Conservation (phyloP, 23 tunicate species). For the Oikopleura dioica region DNA sequence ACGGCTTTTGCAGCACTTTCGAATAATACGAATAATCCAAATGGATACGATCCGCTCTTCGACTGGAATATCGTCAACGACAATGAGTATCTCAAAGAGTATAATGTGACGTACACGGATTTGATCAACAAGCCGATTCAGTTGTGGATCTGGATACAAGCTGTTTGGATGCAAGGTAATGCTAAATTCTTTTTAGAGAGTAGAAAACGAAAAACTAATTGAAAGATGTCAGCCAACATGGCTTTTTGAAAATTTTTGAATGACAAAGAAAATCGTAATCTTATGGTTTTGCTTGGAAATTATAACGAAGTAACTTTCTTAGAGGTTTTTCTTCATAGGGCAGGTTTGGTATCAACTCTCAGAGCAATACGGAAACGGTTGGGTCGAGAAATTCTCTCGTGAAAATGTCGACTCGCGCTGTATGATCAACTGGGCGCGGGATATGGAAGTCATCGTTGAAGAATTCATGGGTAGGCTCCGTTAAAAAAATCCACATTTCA, state of each 20-base stretch:
- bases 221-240: too few relatives aligned
- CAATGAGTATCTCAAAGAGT: not conserved
- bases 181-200: not conserved
- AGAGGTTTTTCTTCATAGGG: not conserved
- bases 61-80: not conserved
- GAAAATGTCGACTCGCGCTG: not conserved
- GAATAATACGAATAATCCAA: not conserved
- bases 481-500: too few relatives aligned
- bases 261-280: too few relatives aligned
- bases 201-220: too few relatives aligned
- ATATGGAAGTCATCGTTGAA: slow-evolving; percentile 4
- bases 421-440: slow-evolving; percentile 12
- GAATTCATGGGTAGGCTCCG: slow-evolving; percentile 7
- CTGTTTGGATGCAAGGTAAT: not conserved
- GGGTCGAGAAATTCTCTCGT: not conserved
- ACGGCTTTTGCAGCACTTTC: not conserved
- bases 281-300: not conserved
- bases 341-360: not conserved
- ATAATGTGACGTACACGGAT: slow-evolving; percentile 10
- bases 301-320: not conserved
- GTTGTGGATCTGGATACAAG: not conserved
- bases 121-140: slow-evolving; percentile 10
- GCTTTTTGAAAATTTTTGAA: too few relatives aligned
- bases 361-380: not conserved
- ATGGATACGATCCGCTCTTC: slow-evolving; percentile 7